Evolutionary conservation across 2,888 invertebrate genomes (phyloP), one percentile per base, ranked within the genome.

Genomic region (Andrena chrysosceles): DNA sequence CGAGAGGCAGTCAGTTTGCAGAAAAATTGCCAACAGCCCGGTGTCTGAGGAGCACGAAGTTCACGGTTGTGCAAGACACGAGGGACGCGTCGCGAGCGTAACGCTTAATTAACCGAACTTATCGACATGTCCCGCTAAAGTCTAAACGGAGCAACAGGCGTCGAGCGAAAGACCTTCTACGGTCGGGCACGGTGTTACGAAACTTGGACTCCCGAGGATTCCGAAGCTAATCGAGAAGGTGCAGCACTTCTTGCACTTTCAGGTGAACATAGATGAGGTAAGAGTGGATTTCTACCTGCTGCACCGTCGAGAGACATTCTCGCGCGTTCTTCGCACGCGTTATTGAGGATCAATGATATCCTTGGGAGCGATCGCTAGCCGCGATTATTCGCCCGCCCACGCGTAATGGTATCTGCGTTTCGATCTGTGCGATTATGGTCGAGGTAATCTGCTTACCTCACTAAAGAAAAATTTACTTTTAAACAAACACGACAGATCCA

Each of bases 281-380:
- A 63, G 33, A 63, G 29, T 66, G 35, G 54, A 70, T 73, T 75
- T 78, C 77, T 60, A 67, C 73, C 42, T 49, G 68, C 20, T 52
- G 54, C 33, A 42, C 26, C 49, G 13, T 10, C 33, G 10, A 56
- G 42, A 31, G 68, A 68, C 35, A 23, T 31, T 59, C 64, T 60
- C 8, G 33, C 54, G 59, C 54, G 20, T 54, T 62, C 68, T 64
- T 66, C 56, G 13, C 26, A 5, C 33, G 48, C 20, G 63, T 77
- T 82, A 77, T 67, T 31, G 59, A 70, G 70, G 52, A 74, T 71
- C 77, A 35, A 74, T 62, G 83, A 54, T 84, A 84, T 72, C 72
- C 72, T 79, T 79, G 72, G 56, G 48, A 35, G 60, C 33, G 52
- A 70, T 66, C 66, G 54, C 62, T 2, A 59, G 35, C 26, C 31